A percentile compares a stretch with the other conserved stretches of the same genome.
Conservation (phyloP, 2,113 vertebrate genomes). For the Poicephalus meyeri region DNA sequence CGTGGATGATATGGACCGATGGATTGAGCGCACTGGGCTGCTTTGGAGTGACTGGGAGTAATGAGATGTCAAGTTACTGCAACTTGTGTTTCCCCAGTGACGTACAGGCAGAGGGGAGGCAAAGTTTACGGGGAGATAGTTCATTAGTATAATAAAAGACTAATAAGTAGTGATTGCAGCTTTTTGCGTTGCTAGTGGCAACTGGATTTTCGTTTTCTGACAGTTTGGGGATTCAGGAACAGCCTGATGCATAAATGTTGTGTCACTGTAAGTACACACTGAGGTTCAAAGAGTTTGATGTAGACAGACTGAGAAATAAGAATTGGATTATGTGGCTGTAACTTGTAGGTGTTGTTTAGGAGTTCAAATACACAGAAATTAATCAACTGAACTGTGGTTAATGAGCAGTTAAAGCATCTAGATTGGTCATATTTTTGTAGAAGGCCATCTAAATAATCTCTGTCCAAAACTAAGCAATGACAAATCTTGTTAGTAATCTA, state of each 20-base stretch:
- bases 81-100: not conserved
- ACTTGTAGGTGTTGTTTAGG: not conserved
- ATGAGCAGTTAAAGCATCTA: not conserved
- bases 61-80: accelerated
- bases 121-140: accelerated
- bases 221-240: not conserved
- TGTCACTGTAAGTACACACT: accelerated
- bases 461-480: not conserved
- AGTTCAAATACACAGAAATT: not conserved
- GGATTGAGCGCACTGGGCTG: accelerated
- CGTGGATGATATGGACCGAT: accelerated
- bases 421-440: not conserved
- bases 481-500: not conserved
- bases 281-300: not conserved
- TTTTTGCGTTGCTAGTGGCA: not conserved
- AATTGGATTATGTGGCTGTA: not conserved
- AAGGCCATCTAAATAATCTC: not conserved
- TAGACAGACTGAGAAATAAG: not conserved
- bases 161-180: not conserved
- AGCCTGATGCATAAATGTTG: not conserved
- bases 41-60: not conserved
- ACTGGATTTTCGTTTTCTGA: not conserved
- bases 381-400: not conserved
- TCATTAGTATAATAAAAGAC: not conserved
- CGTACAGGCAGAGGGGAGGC: not conserved